A percentile compares a stretch with the other conserved stretches of the same genome.
Conservation (phyloP, 2,113 vertebrate species). For the Spheniscus mendiculus region DNA sequence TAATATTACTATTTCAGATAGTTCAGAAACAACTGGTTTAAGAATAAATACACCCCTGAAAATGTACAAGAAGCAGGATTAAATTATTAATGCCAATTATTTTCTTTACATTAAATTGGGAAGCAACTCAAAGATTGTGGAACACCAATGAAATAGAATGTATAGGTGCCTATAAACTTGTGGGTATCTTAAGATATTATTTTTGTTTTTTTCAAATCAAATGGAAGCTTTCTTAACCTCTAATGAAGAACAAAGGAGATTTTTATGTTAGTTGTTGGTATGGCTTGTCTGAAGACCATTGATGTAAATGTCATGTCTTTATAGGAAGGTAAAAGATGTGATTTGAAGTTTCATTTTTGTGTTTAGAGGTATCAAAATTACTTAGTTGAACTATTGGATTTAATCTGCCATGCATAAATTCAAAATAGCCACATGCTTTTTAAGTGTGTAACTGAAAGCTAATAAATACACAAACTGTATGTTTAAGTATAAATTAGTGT, state of each 20-base stretch:
- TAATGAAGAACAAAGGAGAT: not conserved
- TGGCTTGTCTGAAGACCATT: not conserved
- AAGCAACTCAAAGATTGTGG: not conserved
- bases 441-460: not conserved
- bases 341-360: not conserved
- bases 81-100: not conserved
- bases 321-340: not conserved
- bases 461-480: no score
- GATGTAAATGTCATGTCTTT: not conserved
- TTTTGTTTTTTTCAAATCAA: not conserved
- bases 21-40: not conserved
- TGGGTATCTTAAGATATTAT: not conserved
- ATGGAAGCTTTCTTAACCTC: not conserved
- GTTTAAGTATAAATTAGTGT: no score
- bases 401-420: not conserved
- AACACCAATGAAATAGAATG: not conserved
- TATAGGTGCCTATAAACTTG: not conserved
- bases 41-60: not conserved
- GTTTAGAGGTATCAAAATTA: not conserved
- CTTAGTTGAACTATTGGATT: not conserved
- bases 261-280: not conserved
- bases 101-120: not conserved
- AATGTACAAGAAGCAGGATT: not conserved
- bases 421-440: not conserved
- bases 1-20: not conserved